A percentile compares a stretch with the other conserved stretches of the same genome.
phyloP scores from a whole-genome alignment of 2,888 invertebrate genomes.

The Acleris sparsana region DNA sequence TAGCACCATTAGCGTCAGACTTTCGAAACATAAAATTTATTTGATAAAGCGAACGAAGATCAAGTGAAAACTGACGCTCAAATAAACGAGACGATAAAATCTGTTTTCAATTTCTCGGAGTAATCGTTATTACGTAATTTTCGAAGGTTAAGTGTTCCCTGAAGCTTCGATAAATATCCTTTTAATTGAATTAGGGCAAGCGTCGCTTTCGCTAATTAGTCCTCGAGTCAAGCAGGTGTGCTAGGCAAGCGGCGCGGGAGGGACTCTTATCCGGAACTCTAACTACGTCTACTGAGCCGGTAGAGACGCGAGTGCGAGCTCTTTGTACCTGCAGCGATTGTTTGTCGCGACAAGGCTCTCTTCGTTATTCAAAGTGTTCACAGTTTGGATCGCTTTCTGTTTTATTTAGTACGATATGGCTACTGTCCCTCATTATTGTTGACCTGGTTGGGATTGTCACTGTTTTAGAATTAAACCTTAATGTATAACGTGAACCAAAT shows the following conservation, averaged over 20 bases:
- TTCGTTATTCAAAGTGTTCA: slow-evolving; percentile 1
- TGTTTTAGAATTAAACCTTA: too few relatives aligned
- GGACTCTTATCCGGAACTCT: slow-evolving; percentile 2
- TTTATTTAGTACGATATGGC: too few relatives aligned
- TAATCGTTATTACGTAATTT: slow-evolving; percentile 9
- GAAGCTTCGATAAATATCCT: slow-evolving; percentile 26
- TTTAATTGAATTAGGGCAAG: slow-evolving; percentile 15
- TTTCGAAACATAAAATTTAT: too few relatives aligned
- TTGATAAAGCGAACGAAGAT: too few relatives aligned
- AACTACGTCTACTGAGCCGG: slow-evolving; percentile 4
- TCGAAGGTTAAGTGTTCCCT: slow-evolving; percentile 12
- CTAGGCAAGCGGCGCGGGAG: slow-evolving; percentile 5
- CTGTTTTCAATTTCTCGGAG: slow-evolving; percentile 13
- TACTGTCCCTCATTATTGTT: too few relatives aligned
- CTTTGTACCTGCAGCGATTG: slow-evolving; percentile 18
- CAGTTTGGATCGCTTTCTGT: neutral
- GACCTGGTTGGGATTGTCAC: too few relatives aligned
- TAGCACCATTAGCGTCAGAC: too few relatives aligned
- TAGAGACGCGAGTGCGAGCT: neutral
- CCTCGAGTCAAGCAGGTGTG: slow-evolving; percentile 21
- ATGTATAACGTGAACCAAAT: too few relatives aligned
- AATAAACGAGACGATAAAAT: too few relatives aligned
- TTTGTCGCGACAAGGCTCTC: slow-evolving; percentile 12
- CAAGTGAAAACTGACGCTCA: too few relatives aligned
- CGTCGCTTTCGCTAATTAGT: slow-evolving; percentile 22